These are phyloP conservation scores for honey bee (Apis mellifera) DNA, from an alignment of 1,140 invertebrate species.

Conservation along the genomic window Amel_HAv3.1 CM009936.2:17383001-17383500, in stretches of 20 bases:
- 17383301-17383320: constrained; percentile 74
- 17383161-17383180: too few relatives aligned
- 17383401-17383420: constrained; percentile 69
- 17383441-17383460: constrained; percentile 68
- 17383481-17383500: constrained; percentile 59
- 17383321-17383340: constrained; percentile 76
- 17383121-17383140: too few relatives aligned
- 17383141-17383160: background rate
- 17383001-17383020: constrained; percentile 71
- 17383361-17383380: constrained; percentile 64
- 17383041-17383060: constrained; percentile 72
- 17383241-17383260: background rate
- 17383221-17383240: too few relatives aligned
- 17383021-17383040: constrained; percentile 74
- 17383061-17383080: constrained; percentile 69
- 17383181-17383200: too few relatives aligned
- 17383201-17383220: too few relatives aligned
- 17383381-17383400: constrained; percentile 67
- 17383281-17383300: constrained; percentile 67
- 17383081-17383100: constrained; percentile 54
- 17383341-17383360: constrained; percentile 74
- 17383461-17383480: constrained; percentile 68
- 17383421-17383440: constrained; percentile 64
- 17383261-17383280: constrained; percentile 5
- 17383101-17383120: background rate